Evolutionary conservation across 1,140 invertebrate genomes (phyloP), one percentile per base, ranked within the genome.

Genomic region (Diorhabda elongata): DNA sequence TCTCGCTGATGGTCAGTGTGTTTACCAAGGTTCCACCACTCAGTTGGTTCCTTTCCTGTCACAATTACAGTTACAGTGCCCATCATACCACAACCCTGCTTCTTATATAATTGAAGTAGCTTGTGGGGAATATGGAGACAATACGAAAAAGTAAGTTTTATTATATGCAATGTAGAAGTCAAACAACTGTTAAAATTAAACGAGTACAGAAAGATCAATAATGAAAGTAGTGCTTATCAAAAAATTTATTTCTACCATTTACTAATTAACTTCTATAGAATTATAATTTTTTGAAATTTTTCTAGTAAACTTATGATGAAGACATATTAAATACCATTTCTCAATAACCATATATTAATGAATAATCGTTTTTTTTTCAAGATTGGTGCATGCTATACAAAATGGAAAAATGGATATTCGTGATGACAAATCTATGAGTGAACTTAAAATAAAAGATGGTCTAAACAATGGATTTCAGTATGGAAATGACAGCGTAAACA

Each of bases 71-170:
- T 85, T 98, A 9, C 90, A 93, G 74, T 98, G 96, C 80, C 97
- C 96, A 0, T 90, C 92, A 41, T 98, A 98, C 81, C 96, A 98
- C 82, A 99, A 98, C 83, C 96, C 96, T 11, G 95, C 96, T 7
- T 97, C 96, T 70, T 98, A 96, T 85, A 92, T 96, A 66, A 97
- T 97, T 83, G 95, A 74, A 62, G 93, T 98, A 0, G 93, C 96
- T 0, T 95, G 93, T 78, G 96, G 96, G 0, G 96, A 98, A 81
- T 96, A 97, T 80, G 96, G 96, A 0, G 92, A 96, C 76, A 92
- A 96, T 74, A 93, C 91, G 2, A 86, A 88, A 67, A 94, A 90
- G 74, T 82, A 98, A 8, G 92, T 94, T 26, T 26, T 26, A 26
- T 26, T 26, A 26, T 26, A 26, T 26, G 26, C 26, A 52, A 52